Evolutionary conservation across 2,888 invertebrate genomes (phyloP).

Genomic region (Drosophila parthenogenetica): DNA sequence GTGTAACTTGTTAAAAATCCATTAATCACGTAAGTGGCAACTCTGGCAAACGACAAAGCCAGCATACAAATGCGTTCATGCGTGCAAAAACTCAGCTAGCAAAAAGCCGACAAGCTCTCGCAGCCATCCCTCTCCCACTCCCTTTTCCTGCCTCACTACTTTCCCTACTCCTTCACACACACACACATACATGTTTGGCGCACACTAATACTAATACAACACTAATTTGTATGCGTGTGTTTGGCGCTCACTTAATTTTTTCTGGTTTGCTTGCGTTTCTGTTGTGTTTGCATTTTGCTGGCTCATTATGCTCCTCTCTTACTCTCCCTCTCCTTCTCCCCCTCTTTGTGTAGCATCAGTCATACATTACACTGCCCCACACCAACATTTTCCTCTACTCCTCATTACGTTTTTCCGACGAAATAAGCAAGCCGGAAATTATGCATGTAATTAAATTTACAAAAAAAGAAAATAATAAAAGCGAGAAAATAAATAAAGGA

Average conservation of each 20-base stretch:
- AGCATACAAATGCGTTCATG: conserved; percentile 82
- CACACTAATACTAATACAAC: conserved; percentile 34
- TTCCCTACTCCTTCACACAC: background rate
- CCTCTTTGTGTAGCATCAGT: conserved; percentile 8
- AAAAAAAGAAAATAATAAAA: conserved; percentile 23
- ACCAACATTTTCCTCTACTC: conserved; percentile 6
- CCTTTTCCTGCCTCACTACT: background rate
- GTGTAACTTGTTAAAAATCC: conserved; percentile 82
- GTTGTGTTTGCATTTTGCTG: conserved; percentile 74
- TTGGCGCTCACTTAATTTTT: conserved; percentile 66
- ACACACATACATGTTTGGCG: background rate
- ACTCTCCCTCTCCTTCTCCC: background rate
- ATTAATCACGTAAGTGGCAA: conserved; percentile 83
- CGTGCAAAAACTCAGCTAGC: conserved; percentile 68
- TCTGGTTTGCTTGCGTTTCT: conserved; percentile 61
- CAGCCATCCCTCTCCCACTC: conserved; percentile 1
- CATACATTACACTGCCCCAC: conserved; percentile 17
- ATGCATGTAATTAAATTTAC: conserved; percentile 60
- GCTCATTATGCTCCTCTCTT: conserved; percentile 64
- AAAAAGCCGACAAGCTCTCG: conserved; percentile 64
- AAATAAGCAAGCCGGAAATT: conserved; percentile 54
- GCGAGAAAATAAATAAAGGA: conserved; percentile 2
- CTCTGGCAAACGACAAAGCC: conserved; percentile 76
- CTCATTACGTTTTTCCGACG: conserved; percentile 26
- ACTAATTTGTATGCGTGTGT: conserved; percentile 41